Base-by-base conservation (phyloP, 92 coral and sea anemone genomes). In the Parazoanthus atlanticus region DNA sequence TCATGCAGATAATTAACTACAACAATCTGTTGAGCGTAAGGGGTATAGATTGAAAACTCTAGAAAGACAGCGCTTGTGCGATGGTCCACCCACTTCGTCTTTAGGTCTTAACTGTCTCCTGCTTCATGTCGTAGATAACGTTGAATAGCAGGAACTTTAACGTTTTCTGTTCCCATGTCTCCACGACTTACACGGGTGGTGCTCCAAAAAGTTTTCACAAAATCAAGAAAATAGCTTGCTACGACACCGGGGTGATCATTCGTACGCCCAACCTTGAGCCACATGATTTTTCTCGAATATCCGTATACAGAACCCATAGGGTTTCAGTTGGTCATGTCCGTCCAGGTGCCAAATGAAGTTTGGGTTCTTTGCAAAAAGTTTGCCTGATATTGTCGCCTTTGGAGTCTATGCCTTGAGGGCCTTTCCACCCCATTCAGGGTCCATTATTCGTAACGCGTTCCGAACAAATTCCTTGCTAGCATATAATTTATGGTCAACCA, bases 271-370 rank as follows among this genome's bases (percentile, higher is more conserved):
- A 79, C 84, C 33, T 85, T 71, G 15, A 85, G 92, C 89, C 92
- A 90, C 89, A 90, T 90, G 89, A 90, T 85, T 64, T 85, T 73
- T 74, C 89, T 85, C 65, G 92, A 90, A 79, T 90, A 90, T 58
- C 92, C 89, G 92, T 67, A 90, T 86, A 82, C 92, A 92, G 84
- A 92, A 92, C 52, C 94, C 94, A 79, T 38, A 89, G 17, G 92
- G 94, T 89, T 92, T 92, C 71, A 92, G 88, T 89, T 93, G 90
- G 84, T 93, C 92, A 56, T 90, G 90, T 32, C 95, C 92, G 28
- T 93, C 92, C 61, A 90, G 80, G 89, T 90, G 93, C 95, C 93
- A 93, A 80, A 89, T 80, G 89, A 73, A 93, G 86, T 90, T 93
- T 49, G 95, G 90, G 34, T 93, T 89, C 74, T 90, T 88, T 74